Conservation (phyloP, 2,888 invertebrate species). For the Luperina nickerlii region DNA sequence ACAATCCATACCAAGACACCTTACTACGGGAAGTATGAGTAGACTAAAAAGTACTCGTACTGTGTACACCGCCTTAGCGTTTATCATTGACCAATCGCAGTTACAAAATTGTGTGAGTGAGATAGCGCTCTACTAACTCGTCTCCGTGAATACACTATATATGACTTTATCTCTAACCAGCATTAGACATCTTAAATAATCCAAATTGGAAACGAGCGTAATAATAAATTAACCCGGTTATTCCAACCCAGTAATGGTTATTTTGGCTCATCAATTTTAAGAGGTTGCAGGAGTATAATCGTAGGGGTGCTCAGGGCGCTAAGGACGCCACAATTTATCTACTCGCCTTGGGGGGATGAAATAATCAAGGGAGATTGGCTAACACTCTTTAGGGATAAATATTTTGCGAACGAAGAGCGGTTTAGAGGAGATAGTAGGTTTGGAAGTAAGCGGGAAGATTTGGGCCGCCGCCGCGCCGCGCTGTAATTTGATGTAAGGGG, state of each 20-base stretch:
- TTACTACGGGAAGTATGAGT: too few relatives aligned
- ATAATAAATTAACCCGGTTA: conserved; percentile 65
- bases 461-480: not conserved
- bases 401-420: conserved; percentile 48
- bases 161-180: conserved; percentile 20
- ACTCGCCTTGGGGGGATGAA: conserved; percentile 71
- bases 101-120: too few relatives aligned
- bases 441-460: conserved; percentile 15
- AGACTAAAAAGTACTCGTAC: too few relatives aligned
- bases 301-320: conserved; percentile 64
- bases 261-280: conserved; percentile 74
- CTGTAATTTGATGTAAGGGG: conserved; percentile 13
- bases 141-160: too few relatives aligned
- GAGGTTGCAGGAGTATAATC: conserved; percentile 69
- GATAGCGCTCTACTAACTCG: too few relatives aligned
- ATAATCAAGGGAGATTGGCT: conserved; percentile 76
- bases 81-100: too few relatives aligned
- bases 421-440: conserved; percentile 25
- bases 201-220: conserved; percentile 57
- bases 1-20: not conserved
- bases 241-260: conserved; percentile 67
- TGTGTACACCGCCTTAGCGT: too few relatives aligned
- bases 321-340: conserved; percentile 70
- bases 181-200: conserved; percentile 40
- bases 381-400: conserved; percentile 71